Evolutionary conservation across 2,113 vertebrate genomes (phyloP).

Genomic region (Serinus canaria): DNA sequence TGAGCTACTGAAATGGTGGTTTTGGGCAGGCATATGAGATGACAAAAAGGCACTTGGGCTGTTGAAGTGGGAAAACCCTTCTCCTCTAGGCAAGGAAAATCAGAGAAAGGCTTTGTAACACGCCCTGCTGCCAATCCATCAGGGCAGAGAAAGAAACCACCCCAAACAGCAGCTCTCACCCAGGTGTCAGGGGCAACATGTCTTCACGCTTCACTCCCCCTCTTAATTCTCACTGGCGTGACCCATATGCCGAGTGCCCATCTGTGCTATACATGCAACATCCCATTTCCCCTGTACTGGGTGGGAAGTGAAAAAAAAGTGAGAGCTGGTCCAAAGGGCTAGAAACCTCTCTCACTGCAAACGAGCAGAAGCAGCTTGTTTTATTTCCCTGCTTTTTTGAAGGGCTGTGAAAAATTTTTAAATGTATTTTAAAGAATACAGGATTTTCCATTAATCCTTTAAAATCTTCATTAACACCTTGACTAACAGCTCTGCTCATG

Average conservation of each 20-base stretch:
- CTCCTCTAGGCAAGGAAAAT: neutral
- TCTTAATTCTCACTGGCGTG: neutral
- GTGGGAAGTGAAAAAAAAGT: neutral
- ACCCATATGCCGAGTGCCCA: neutral
- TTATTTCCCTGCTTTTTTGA: neutral
- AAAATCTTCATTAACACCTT: neutral
- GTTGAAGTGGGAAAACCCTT: neutral
- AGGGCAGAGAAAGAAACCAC: neutral
- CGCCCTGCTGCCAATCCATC: neutral
- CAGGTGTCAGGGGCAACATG: neutral
- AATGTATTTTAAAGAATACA: neutral
- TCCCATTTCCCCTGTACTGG: fast-evolving
- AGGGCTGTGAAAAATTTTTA: neutral
- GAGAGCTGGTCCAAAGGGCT: neutral
- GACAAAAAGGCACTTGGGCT: neutral
- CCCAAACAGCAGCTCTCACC: neutral
- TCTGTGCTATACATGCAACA: neutral
- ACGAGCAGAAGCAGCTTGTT: neutral
- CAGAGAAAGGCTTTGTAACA: neutral
- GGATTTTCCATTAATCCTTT: neutral
- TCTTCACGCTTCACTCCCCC: neutral
- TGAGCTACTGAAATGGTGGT: neutral
- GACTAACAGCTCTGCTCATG: neutral
- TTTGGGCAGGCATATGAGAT: neutral
- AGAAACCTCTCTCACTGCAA: neutral